Base-by-base conservation (phyloP, 2,888 invertebrate species). In the Pollenia griseotomentosa region DNA sequence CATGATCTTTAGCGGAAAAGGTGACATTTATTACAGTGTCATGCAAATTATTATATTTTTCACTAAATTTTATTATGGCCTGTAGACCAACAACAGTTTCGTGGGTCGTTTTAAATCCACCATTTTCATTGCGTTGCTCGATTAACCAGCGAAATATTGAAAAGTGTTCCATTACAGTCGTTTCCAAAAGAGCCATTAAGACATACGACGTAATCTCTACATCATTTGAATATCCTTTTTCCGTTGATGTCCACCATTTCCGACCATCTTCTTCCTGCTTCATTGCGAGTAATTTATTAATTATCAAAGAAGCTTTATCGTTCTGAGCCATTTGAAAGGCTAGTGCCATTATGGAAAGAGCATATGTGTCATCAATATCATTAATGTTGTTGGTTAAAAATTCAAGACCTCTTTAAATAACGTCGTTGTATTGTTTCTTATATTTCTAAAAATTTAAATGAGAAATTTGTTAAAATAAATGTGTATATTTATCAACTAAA, bases 151-250 rank as follows among this genome's bases (percentile, higher is more conserved):
- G 94, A 0, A 96, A 94, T 2, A 96, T 95, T 3, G 95, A 94
- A 55, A 95, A 73, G 4, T 89, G 88, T 19, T 88, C 88, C 33
- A 33, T 33, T 8, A 86, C 86, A 14, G 73, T 19, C 1, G 57
- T 53, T 5, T 68, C 91, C 88, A 94, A 94, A 40, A 95, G 89
- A 0, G 97, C 95, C 82, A 98, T 94, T 81, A 99, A 94, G 42
- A 96, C 97, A 93, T 98, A 98, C 0, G 98, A 96, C 0, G 98
- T 98, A 89, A 97, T 97, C 92, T 97, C 97, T 7, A 98, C 94
- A 88, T 91, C 90, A 0, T 96, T 96, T 87, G 95, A 95, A 95
- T 86, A 95, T 95, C 0, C 96, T 16, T 51, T 95, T 16, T 44
- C 65, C 23, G 8, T 51, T 3, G 40, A 66, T n/a, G 95, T 95